A percentile compares a stretch with the other conserved stretches of the same genome.
Evolutionary conservation across 2,797 vertebrate genomes (phyloP).

Genomic region (Sardinella longiceps): DNA sequence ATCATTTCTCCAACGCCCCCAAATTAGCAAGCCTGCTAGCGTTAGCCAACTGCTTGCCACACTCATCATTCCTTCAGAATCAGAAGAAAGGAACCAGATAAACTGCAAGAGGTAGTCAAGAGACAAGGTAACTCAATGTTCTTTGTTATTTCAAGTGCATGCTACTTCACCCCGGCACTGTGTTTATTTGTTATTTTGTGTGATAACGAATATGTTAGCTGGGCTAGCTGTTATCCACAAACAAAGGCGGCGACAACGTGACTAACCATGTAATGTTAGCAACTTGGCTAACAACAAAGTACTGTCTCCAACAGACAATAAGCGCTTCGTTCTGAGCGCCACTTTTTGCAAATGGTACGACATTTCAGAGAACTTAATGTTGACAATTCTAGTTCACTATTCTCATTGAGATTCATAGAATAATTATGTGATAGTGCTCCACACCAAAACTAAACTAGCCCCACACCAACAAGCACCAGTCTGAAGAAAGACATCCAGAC

Average conservation of each 20-base stretch:
- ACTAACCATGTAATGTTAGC: slow-evolving; percentile 71
- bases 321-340: neutral
- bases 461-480: slow-evolving; percentile 37
- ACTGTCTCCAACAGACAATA: slow-evolving; percentile 30
- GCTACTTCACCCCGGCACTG: neutral
- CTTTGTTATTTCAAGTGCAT: neutral
- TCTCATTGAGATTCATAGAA: neutral
- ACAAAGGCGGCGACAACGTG: slow-evolving; percentile 85
- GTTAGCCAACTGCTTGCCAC: slow-evolving; percentile 60
- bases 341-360: neutral
- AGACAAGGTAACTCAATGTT: slow-evolving; percentile 37
- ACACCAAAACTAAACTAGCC: neutral
- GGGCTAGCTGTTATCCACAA: slow-evolving; percentile 75
- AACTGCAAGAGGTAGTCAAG: slow-evolving; percentile 54
- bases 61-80: slow-evolving; percentile 59
- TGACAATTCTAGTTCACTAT: neutral
- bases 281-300: slow-evolving; percentile 66
- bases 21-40: slow-evolving; percentile 71
- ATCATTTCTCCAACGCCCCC: slow-evolving; percentile 70
- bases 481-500: slow-evolving; percentile 48
- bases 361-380: neutral
- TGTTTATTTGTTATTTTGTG: slow-evolving; percentile 20
- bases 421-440: neutral
- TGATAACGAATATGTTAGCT: slow-evolving; percentile 12
- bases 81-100: slow-evolving; percentile 33